Conservation (phyloP, 2,888 invertebrate genomes). For the Ophioninae sp. region DNA sequence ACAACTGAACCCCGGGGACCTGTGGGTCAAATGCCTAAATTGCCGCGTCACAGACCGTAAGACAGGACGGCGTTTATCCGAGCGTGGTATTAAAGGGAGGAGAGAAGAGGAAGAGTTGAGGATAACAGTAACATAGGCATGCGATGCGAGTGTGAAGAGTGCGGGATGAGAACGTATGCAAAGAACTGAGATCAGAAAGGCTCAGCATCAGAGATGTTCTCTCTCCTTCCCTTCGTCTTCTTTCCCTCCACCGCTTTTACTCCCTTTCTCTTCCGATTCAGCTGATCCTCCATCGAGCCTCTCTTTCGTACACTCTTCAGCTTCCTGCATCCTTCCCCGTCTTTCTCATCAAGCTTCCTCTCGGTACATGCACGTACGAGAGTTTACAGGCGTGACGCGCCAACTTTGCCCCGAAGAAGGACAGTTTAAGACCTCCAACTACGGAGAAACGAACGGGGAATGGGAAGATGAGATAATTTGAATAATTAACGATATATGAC, state of each 20-base stretch:
- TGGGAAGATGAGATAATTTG: conserved; percentile 43
- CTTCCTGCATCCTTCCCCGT: conserved; percentile 42
- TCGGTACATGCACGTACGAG: conserved; percentile 55
- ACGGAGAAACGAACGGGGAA: conserved; percentile 59
- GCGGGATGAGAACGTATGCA: conserved; percentile 43
- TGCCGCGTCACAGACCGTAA: conserved; percentile 78
- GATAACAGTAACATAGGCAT: conserved; percentile 59
- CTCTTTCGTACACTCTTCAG: conserved; percentile 46
- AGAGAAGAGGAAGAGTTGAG: conserved; percentile 23
- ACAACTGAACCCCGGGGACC: conserved; percentile 76
- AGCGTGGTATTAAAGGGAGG: conserved; percentile 70
- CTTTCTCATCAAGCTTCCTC: conserved; percentile 48
- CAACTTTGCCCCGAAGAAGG: conserved; percentile 56
- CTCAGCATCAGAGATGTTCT: conserved; percentile 37
- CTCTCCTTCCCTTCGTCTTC: neutral
- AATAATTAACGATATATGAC: conserved; percentile 59
- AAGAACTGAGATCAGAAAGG: conserved; percentile 40
- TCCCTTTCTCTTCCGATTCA: conserved; percentile 23
- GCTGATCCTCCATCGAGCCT: conserved; percentile 18
- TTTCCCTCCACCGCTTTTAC: neutral
- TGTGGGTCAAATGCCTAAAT: conserved; percentile 79
- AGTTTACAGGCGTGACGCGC: conserved; percentile 63
- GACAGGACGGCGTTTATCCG: conserved; percentile 71
- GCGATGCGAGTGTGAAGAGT: conserved; percentile 48
- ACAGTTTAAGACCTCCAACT: conserved; percentile 43